phyloP scores from a whole-genome alignment of 1,140 invertebrate species.

The Solen grandis region DNA sequence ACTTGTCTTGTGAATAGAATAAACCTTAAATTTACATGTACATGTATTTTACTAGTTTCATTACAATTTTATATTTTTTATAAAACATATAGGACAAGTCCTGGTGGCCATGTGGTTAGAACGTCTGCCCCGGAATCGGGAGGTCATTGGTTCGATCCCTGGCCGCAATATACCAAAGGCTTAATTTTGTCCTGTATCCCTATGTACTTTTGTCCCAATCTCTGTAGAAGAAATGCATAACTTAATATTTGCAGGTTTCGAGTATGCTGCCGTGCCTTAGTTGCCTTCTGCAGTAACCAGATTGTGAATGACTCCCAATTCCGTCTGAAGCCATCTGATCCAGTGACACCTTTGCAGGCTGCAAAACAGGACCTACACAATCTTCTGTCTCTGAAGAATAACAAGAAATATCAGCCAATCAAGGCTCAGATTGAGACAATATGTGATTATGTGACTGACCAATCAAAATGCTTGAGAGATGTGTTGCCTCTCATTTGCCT shows the following conservation, averaged over 20 bases:
- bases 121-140: no score
- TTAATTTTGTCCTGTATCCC: no score
- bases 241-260: slow-evolving; percentile 37
- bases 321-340: slow-evolving; percentile 18
- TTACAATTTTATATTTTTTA: no score
- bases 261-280: slow-evolving; percentile 31
- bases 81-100: no score
- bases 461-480: slow-evolving; percentile 48
- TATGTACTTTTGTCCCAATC: no score
- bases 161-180: no score
- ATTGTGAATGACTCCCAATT: slow-evolving; percentile 27
- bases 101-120: no score
- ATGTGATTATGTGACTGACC: slow-evolving; percentile 51
- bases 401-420: slow-evolving; percentile 54
- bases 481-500: slow-evolving; percentile 20
- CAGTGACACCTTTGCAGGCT: not conserved
- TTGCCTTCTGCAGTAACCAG: slow-evolving; percentile 42
- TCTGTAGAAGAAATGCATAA: no score
- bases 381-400: slow-evolving; percentile 38
- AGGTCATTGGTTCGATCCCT: no score
- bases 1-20: no score
- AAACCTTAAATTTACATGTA: no score
- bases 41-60: no score
- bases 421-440: slow-evolving; percentile 34
- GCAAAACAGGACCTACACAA: slow-evolving; percentile 29